These are phyloP conservation scores for Crepidodera aurea DNA, from an alignment of 2,888 invertebrate genomes.

Conservation along the genomic window DNA sequence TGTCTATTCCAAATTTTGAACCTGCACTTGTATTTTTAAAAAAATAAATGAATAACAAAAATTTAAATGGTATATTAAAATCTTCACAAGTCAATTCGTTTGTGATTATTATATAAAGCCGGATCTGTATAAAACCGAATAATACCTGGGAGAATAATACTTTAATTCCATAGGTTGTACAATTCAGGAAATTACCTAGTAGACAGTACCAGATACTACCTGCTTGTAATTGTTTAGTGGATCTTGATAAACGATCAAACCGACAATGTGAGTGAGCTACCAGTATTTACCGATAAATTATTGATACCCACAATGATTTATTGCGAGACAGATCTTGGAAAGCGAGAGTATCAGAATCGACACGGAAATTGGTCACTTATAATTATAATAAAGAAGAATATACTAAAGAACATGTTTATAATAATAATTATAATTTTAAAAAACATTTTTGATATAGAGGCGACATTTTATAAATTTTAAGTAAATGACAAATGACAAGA, in stretches of 20 bases:
- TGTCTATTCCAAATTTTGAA: too few relatives aligned
- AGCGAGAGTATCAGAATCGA: background rate
- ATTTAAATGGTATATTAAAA: too few relatives aligned
- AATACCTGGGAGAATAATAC: background rate
- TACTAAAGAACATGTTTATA: too few relatives aligned
- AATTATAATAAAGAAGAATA: too few relatives aligned
- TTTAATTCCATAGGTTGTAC: background rate
- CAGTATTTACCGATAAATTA: conserved; percentile 10
- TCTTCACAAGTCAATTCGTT: background rate
- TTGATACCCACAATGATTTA: conserved; percentile 8
- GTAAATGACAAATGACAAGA: too few relatives aligned
- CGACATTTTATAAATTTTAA: too few relatives aligned
- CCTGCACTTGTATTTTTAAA: too few relatives aligned
- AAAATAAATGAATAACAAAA: too few relatives aligned
- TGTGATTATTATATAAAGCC: background rate
- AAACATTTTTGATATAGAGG: too few relatives aligned
- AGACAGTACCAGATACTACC: conserved; percentile 3
- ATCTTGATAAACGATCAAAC: conserved; percentile 13
- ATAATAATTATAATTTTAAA: too few relatives aligned
- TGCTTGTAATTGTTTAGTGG: conserved; percentile 9
- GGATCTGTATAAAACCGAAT: background rate
- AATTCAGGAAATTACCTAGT: conserved; percentile 4
- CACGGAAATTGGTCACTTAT: too few relatives aligned
- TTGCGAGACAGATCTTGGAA: background rate
- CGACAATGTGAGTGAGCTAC: conserved; percentile 7